These are phyloP conservation scores for Stegostoma tigrinum DNA, from an alignment of 2,113 vertebrate species.

Conservation along the genomic window DNA sequence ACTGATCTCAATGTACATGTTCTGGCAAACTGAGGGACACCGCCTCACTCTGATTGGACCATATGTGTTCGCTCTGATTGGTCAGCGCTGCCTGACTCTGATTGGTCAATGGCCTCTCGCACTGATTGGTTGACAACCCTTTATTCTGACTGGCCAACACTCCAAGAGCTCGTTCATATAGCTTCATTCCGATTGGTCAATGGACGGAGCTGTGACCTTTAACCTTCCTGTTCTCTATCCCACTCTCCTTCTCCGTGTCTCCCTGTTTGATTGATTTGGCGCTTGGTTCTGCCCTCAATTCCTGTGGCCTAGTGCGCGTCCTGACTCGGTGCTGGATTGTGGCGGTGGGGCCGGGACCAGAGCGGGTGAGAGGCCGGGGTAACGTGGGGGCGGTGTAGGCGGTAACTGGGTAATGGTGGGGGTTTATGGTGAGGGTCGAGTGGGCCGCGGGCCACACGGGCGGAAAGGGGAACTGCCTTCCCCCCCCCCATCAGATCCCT, in stretches of 20 bases:
- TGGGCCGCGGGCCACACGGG: not conserved
- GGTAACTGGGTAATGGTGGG: no score
- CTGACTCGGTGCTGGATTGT: not conserved
- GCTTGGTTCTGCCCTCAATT: constrained; percentile 42
- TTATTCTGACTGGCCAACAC: not conserved
- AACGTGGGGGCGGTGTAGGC: no score
- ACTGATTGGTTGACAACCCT: not conserved
- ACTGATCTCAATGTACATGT: no score
- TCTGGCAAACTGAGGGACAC: no score
- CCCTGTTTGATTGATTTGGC: not conserved
- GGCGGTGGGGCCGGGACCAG: not conserved
- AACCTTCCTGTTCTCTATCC: constrained; percentile 39
- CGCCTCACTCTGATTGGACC: no score
- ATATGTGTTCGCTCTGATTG: no score
- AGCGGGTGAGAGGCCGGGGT: not conserved
- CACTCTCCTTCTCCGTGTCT: no score
- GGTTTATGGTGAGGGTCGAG: no score
- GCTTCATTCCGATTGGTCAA: not conserved
- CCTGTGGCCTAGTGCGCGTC: constrained; percentile 42
- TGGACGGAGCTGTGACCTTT: not conserved
- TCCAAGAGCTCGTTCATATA: no score
- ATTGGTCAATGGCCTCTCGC: no score
- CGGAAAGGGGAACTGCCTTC: not conserved
- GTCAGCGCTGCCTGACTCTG: no score
- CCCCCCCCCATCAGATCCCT: no score